Base-by-base conservation (phyloP, 2,113 vertebrate genomes). In the Entosphenus tridentatus region DNA sequence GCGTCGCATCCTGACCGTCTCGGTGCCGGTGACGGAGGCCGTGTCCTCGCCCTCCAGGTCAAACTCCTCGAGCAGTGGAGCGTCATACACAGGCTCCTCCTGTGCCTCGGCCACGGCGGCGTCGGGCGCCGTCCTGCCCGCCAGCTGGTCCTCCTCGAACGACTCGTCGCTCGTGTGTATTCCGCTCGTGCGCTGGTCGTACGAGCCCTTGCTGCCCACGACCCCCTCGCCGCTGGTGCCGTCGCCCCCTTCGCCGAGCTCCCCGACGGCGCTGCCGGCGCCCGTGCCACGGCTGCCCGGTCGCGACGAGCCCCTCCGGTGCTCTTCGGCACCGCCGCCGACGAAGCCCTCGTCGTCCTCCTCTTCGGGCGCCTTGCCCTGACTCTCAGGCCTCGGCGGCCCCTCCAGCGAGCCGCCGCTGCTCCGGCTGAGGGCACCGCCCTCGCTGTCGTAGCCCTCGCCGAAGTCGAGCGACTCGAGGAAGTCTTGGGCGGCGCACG, bases 381-480 rank as follows among this genome's bases (percentile, higher is more conserved):
- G 6, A 10, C 17, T 14, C 56, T 39, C 57, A 10, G 10, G 8
- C 12, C 10, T 57, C 9, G 2, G 9, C 8, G 16, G 79, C 71
- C 85, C 80, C 10, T 83, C 84, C 70, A 85, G 80, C n/a, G 84
- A 85, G 68, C 86, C 86, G 72, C 88, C 85, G 2, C 80, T 83
- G 1, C 84, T 84, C 10, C 86, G 78, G 0, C 84, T 84, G 1
- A 68, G 80, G 70, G 87, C 87, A 6, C 87, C 77, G 67, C 80
- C 82, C 71, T 79, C 78, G 0, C 78, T 77, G 69, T 80, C 78
- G 71, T 82, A 80, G 70, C 80, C 74, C 68, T 77, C 78, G 2
- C 87, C 88, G 68, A 92, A 88, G 79, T 90, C 86, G 73, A 89
- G 77, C 74, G 88, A 80, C 12, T 88, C 88, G 71, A 89, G 76